Conservation (phyloP, 2,797 vertebrate genomes). For the Hephaestus fuliginosus region DNA sequence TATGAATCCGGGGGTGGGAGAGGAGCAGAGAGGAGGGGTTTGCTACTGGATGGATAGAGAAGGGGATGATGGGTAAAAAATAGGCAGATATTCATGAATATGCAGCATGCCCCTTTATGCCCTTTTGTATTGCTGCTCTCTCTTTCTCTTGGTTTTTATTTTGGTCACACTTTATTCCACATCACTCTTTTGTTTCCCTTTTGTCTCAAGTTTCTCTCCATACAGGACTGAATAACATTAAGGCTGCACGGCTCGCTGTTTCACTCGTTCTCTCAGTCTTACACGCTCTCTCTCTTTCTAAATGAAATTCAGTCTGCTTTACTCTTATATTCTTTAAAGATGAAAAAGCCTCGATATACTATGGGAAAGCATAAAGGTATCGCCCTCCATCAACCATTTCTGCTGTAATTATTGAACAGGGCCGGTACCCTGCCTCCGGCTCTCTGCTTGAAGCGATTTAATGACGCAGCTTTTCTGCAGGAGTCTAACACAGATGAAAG, state of each 20-base stretch:
- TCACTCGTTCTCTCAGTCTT: neutral
- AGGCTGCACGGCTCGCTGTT: neutral
- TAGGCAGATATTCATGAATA: slow-evolving; percentile 68
- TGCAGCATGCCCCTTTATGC: slow-evolving; percentile 57
- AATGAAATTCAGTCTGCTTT: slow-evolving; percentile 13
- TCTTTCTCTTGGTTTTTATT: slow-evolving; percentile 41
- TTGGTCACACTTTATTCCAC: slow-evolving; percentile 28
- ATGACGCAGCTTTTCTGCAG: slow-evolving; percentile 65
- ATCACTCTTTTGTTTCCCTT: slow-evolving; percentile 29
- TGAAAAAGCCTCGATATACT: slow-evolving; percentile 29
- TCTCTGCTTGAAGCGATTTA: slow-evolving; percentile 68
- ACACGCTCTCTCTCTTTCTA: slow-evolving; percentile 13
- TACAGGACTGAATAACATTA: neutral
- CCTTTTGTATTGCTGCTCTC: slow-evolving; percentile 42
- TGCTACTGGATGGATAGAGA: slow-evolving; percentile 10
- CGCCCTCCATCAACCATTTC: slow-evolving; percentile 28
- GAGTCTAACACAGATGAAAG: slow-evolving; percentile 64
- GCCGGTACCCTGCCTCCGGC: slow-evolving; percentile 31
- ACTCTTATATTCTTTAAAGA: slow-evolving; percentile 29
- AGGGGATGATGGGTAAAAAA: slow-evolving; percentile 49
- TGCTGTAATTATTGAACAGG: slow-evolving; percentile 61
- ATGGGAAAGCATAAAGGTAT: slow-evolving; percentile 41
- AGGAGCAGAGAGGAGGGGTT: slow-evolving; percentile 17
- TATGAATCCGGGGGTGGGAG: slow-evolving; percentile 47
- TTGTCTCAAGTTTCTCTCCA: slow-evolving; percentile 26